These are phyloP conservation scores for Caenorhabditis japonica DNA, from an alignment of 2,888 invertebrate species.

Conservation along the genomic window DNA sequence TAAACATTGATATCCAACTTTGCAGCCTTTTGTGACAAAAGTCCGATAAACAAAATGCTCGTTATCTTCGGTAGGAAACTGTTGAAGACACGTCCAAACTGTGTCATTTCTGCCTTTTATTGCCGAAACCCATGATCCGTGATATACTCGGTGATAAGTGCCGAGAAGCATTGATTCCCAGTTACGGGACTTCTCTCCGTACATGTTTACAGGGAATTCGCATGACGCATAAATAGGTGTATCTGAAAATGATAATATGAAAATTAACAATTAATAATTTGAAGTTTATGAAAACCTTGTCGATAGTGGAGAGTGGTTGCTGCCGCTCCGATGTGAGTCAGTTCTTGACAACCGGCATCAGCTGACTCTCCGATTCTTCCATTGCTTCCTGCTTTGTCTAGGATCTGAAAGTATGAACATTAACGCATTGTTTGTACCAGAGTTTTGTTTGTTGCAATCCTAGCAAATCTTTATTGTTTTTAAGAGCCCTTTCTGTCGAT, in stretches of 20 bases:
- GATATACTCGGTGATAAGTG: constrained; percentile 42
- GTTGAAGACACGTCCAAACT: constrained; percentile 53
- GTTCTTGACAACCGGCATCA: constrained; percentile 60
- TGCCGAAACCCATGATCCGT: constrained; percentile 51
- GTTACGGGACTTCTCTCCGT: constrained; percentile 19
- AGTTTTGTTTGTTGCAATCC: too few species aligned
- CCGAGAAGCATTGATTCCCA: constrained; percentile 56
- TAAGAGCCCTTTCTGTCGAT: too few species aligned
- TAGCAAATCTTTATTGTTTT: background rate
- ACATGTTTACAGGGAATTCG: constrained; percentile 33
- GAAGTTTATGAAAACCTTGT: too few species aligned
- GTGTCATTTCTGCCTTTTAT: constrained; percentile 54
- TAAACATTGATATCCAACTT: constrained; percentile 59
- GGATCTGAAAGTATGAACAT: constrained; percentile 51
- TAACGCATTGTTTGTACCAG: too few species aligned
- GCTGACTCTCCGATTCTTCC: constrained; percentile 61
- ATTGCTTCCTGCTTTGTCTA: constrained; percentile 43
- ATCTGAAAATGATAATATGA: constrained; percentile 13
- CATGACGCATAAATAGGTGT: constrained; percentile 31
- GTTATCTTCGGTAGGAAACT: constrained; percentile 25
- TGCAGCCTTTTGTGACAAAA: constrained; percentile 58
- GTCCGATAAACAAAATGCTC: constrained; percentile 39
- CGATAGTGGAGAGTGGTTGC: constrained; percentile 53
- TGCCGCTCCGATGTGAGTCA: constrained; percentile 58
- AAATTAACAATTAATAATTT: too few species aligned